A percentile compares a stretch with the other conserved stretches of the same genome.
These are phyloP conservation scores for Picus viridis DNA, from an alignment of 2,797 vertebrate species.

Conservation along the genomic window DNA sequence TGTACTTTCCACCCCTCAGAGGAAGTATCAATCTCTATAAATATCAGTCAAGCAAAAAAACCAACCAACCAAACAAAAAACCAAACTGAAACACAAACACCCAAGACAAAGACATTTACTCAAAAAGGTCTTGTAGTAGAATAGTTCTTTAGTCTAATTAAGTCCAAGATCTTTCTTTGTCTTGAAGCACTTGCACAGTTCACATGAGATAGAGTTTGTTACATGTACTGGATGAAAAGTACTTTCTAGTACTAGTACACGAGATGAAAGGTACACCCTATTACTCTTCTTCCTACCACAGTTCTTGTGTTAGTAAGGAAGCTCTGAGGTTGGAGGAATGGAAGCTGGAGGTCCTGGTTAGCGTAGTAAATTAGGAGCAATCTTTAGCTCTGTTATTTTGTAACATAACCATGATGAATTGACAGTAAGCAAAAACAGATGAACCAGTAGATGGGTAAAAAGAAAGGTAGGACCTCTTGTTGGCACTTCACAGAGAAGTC, in stretches of 20 bases:
- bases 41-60: neutral
- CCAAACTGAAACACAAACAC: accelerated
- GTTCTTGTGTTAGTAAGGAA: neutral
- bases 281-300: neutral
- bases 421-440: neutral
- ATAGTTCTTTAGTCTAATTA: neutral
- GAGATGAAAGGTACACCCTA: neutral
- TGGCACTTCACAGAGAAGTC: neutral
- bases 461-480: neutral
- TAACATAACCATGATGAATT: neutral
- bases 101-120: neutral
- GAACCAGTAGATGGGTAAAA: neutral
- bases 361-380: neutral
- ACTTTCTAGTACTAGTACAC: neutral
- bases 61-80: neutral
- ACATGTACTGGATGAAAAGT: neutral
- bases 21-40: neutral
- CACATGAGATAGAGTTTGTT: neutral
- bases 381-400: neutral
- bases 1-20: neutral
- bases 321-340: neutral
- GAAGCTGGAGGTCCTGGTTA: neutral
- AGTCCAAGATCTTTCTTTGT: neutral
- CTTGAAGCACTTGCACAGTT: neutral
- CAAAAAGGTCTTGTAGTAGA: neutral